Evolutionary conservation across 2,797 vertebrate species (phyloP), one percentile per base, ranked within the genome.

Genomic region (Discoglossus pictus): DNA sequence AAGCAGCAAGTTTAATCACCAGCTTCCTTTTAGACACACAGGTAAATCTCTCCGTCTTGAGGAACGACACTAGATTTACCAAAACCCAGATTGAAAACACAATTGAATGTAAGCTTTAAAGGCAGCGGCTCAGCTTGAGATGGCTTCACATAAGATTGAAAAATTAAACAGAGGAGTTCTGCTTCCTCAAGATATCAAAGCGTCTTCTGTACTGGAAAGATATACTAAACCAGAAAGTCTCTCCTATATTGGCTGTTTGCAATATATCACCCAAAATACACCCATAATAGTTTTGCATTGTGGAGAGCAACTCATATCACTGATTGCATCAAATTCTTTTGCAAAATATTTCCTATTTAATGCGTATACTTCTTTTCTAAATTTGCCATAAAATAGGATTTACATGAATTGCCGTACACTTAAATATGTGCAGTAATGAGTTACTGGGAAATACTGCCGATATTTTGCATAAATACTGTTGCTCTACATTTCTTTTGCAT

Each of bases 81-180:
- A 12, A 47, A 60, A 68, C 17, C 46, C 13, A 52, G 65, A 68
- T 53, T 52, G 47, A 61, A 67, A 68, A 53, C 38, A 68, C 65
- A 52, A 68, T 61, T 53, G 65, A 53, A 43, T 52, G 38, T 46
- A 59, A 59, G 46, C 54, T 51, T 51, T 58, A 42, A 34, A 67
- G 43, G 55, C 58, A 1, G 46, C 18, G 27, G 46, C 35, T n/a
- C 64, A 59, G 64, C 25, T 27, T 42, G 54, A 59, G 2, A n/a
- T 20, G 7, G n/a, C 36, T 58, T 50, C 65, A 50, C 46, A 15
- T 31, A 43, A 23, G 46, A 42, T 40, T 3, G 46, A 35, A 40
- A 43, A 52, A 68, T 68, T 13, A 35, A 42, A 43, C 24, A 16
- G 24, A 48, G 59, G 43, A 34, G 31, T 43, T 47, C 65, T 51